These are phyloP conservation scores for Leucophenga varia DNA, from an alignment of 1,140 invertebrate species.

Conservation along the genomic window DNA sequence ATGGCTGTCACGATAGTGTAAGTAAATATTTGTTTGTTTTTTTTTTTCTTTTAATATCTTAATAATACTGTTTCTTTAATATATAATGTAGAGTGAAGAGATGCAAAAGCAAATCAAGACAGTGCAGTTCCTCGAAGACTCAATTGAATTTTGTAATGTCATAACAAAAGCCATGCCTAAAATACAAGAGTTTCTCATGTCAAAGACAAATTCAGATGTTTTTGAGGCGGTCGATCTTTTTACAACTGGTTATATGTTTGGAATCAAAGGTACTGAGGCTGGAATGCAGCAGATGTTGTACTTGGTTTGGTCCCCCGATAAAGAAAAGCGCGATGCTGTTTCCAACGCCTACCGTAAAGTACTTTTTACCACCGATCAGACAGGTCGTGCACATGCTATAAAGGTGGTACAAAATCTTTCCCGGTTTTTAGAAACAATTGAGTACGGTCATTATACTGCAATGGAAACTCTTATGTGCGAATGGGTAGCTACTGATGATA, in stretches of 20 bases:
- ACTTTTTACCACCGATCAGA: conserved; percentile 42
- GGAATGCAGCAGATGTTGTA: conserved; percentile 76
- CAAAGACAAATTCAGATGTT: conserved; percentile 74
- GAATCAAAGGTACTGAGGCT: conserved; percentile 68
- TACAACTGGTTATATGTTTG: conserved; percentile 76
- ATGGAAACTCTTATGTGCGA: conserved; percentile 69
- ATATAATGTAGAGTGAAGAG: conserved; percentile 31
- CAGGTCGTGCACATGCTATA: conserved; percentile 55
- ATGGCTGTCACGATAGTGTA: conserved; percentile 40
- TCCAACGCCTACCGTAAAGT: conserved; percentile 60
- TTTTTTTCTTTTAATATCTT: too few species aligned
- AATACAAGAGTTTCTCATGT: conserved; percentile 71
- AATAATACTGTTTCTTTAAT: too few species aligned
- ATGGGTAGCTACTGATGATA: conserved; percentile 67
- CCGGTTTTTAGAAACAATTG: conserved; percentile 61
- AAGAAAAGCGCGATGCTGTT: conserved; percentile 63
- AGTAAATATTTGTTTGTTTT: too few species aligned
- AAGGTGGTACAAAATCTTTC: conserved; percentile 66
- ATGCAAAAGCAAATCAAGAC: conserved; percentile 60
- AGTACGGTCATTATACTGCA: conserved; percentile 67
- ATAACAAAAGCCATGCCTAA: conserved; percentile 71
- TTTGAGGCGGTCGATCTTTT: conserved; percentile 84
- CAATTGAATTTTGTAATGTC: conserved; percentile 67
- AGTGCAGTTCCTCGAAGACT: conserved; percentile 64
- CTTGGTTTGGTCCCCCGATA: conserved; percentile 67